Evolutionary conservation across 2,888 invertebrate genomes (phyloP), one percentile per base, ranked within the genome.

Genomic region (Chelonus formosanus): DNA sequence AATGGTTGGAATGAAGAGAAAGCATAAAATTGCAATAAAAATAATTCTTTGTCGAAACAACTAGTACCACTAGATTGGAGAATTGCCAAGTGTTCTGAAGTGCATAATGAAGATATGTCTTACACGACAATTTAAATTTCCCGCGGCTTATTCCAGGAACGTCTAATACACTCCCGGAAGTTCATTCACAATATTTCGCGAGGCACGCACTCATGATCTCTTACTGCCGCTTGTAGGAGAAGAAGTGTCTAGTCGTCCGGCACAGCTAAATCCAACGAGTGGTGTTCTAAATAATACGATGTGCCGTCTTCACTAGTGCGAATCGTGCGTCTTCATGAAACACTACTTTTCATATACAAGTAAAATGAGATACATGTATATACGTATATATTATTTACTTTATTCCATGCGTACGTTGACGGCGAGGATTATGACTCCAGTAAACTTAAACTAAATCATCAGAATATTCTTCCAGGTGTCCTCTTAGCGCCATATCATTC

Each of bases 281-380:
- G 72, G 65, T 73, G 73, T 70, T 70, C 71, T 75, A 76, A 76
- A 77, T 78, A 77, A 78, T 73, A 68, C 69, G 63, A 62, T 67
- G 74, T 74, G 75, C 70, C 74, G 71, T 67, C 71, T 71, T 59
- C 61, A 54, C 69, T 74, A 67, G 70, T 70, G 69, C 70, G 66
- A 68, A 71, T 71, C 75, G 75, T 76, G 75, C 68, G 68, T 78
- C 78, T 78, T 74, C 71, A 34, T 67, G 47, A 31, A 6, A 48
- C 48, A n/a, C 36, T 40, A n/a, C 20, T 20, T 20, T 20, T 1
- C 20, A 20, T 20, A 20, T 20, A 20, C 20, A 20, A 20, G 20
- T 20, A 20, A 20, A 20, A 20, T 20, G 2, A 20, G 20, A 20
- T 20, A 20, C 20, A 20, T 20, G 20, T 20, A 20, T 2, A 20